Evolutionary conservation across 2,797 vertebrate species (phyloP).

Genomic region (Sebastolobus altivelis): DNA sequence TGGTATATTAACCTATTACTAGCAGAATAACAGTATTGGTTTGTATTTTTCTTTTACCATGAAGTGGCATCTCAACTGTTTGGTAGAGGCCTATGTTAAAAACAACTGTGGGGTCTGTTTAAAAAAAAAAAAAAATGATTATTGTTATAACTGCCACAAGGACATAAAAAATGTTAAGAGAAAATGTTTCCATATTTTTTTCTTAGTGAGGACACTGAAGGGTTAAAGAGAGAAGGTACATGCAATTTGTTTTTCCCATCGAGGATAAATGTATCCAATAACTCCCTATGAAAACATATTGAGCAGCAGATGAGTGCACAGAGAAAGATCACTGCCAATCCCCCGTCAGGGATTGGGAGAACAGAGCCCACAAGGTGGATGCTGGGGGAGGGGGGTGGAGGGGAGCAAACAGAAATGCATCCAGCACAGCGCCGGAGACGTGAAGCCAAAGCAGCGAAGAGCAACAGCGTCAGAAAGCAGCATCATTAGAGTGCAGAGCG

Average conservation of each 20-base stretch:
- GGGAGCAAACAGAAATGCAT: not conserved
- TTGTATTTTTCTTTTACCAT: too few species aligned
- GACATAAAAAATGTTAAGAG: too few species aligned
- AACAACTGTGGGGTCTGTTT: too few species aligned
- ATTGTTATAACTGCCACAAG: too few species aligned
- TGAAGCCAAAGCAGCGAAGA: not conserved
- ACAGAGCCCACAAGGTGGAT: not conserved
- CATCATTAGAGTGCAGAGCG: not conserved
- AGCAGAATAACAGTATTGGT: too few species aligned
- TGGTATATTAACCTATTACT: too few species aligned
- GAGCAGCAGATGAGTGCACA: conserved; percentile 7
- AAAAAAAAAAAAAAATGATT: too few species aligned
- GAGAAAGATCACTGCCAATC: not conserved
- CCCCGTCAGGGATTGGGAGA: not conserved
- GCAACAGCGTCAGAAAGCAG: not conserved
- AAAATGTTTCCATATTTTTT: too few species aligned
- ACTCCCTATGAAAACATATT: not conserved
- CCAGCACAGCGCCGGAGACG: not conserved
- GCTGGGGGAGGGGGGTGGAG: not conserved
- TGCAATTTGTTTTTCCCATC: not conserved
- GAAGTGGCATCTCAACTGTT: too few species aligned
- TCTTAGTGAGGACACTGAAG: too few species aligned
- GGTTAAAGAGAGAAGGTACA: not conserved
- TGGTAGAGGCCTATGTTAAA: too few species aligned
- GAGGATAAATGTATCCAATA: not conserved